phyloP scores from a whole-genome alignment of 2,113 vertebrate genomes.

The Sigmodon hispidus region DNA sequence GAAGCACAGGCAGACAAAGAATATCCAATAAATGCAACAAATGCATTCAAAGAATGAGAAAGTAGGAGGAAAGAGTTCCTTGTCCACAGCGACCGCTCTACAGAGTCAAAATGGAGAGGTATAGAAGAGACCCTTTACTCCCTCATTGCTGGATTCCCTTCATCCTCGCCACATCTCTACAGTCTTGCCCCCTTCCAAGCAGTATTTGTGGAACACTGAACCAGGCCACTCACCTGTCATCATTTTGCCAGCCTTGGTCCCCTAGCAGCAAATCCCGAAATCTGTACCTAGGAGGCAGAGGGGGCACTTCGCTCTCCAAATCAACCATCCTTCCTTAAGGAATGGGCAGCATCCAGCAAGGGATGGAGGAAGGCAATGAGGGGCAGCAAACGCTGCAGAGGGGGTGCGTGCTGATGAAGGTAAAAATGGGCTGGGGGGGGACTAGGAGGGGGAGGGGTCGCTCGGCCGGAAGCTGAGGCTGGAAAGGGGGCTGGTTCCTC shows the following conservation, averaged over 20 bases:
- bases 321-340: slow-evolving; percentile 88
- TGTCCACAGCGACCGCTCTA: not conserved
- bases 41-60: not conserved
- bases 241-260: slow-evolving; percentile 93
- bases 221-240: slow-evolving; percentile 89
- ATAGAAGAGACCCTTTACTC: not conserved
- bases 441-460: not conserved
- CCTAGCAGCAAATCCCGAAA: slow-evolving; percentile 95
- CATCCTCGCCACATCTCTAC: not conserved
- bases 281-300: slow-evolving; percentile 93
- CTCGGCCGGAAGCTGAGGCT: slow-evolving; percentile 66
- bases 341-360: slow-evolving; percentile 16
- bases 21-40: not conserved
- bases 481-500: slow-evolving; percentile 44
- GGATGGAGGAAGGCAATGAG: not conserved
- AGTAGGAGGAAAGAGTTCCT: slow-evolving; percentile 26
- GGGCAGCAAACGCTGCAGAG: not conserved
- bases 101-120: slow-evolving; percentile 73
- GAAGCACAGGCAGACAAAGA: slow-evolving; percentile 24
- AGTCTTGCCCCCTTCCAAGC: not conserved
- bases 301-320: slow-evolving; percentile 92
- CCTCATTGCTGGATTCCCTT: not conserved
- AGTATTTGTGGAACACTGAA: not conserved
- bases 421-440: not conserved
- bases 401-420: not conserved